These are phyloP conservation scores for Panagrolaimus sp. DNA, from an alignment of 1,140 invertebrate species.

Conservation along the genomic window DNA sequence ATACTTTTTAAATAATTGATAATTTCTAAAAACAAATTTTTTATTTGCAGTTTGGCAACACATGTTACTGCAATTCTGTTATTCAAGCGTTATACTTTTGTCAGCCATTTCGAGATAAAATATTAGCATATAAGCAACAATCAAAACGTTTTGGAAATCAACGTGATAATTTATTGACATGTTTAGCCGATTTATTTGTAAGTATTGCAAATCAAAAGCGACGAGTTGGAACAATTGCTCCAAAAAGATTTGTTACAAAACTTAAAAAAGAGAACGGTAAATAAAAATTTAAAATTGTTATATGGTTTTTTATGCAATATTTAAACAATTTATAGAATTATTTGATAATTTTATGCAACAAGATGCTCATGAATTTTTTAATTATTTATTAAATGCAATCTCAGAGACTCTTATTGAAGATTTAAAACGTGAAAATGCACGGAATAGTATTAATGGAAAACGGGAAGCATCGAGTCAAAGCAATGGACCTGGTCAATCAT, in stretches of 20 bases:
- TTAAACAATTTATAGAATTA: conserved; percentile 71
- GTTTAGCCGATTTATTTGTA: conserved; percentile 94
- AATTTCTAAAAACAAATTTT: background rate
- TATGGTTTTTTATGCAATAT: conserved; percentile 22
- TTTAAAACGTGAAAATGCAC: conserved; percentile 32
- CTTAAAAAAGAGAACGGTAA: conserved; percentile 94
- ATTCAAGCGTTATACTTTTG: conserved; percentile 98
- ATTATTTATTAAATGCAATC: conserved; percentile 87
- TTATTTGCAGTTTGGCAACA: conserved; percentile 90
- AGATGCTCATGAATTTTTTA: conserved; percentile 98
- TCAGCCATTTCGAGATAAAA: conserved; percentile 94
- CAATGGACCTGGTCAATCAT: background rate
- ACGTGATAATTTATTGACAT: conserved; percentile 94
- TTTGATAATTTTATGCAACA: conserved; percentile 99
- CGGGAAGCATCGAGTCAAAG: conserved; percentile 17
- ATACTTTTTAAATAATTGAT: conserved; percentile 1
- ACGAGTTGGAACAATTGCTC: conserved; percentile 96
- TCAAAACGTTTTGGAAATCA: conserved; percentile 68
- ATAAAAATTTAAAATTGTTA: conserved; percentile 22
- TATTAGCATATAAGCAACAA: conserved; percentile 81
- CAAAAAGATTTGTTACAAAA: conserved; percentile 97
- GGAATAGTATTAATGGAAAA: conserved; percentile 4
- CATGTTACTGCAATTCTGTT: conserved; percentile 98
- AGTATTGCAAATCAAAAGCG: conserved; percentile 98
- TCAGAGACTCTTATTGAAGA: conserved; percentile 73